Base-by-base conservation (phyloP, 2,888 invertebrate genomes). In the Spilosoma lubricipeda region DNA sequence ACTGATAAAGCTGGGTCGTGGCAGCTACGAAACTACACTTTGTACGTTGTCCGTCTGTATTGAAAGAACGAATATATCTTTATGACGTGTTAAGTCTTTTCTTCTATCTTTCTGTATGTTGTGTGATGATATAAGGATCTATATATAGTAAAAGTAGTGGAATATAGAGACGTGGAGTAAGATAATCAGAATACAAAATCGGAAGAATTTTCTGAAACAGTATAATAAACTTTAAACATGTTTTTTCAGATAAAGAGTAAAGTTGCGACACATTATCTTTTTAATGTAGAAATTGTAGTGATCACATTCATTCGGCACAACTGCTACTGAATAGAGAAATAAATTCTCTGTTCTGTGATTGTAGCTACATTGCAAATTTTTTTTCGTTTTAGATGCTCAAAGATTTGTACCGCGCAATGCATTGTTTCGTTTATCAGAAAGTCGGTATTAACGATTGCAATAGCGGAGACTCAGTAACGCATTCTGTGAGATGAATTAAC, bases 401-500 rank as follows among this genome's bases (percentile, higher is more conserved):
- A 56, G 74, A 82, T 82, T 73, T 72, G 36, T 67, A 70, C 15
- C 33, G 59, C 68, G 63, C 73, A 75, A 42, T 67, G 71, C 42
- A 70, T 64, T 69, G 65, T 59, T 72, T 70, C 39, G 39, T 39
- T 78, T 76, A 82, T 74, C 72, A 70, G 77, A 80, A 74, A 79
- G 75, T 81, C 77, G 79, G 80, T 79, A 78, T 75, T 79, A 80
- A 76, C 79, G 74, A 84, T 80, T 77, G 79, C 75, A 78, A 77
- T 75, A 72, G 76, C 75, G 80, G 78, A 76, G 80, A 79, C 86
- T 86, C 86, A 83, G 87, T 82, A 86, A 78, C 80, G 83, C 80
- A 86, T 88, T 88, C 88, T 86, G 86, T 85, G 86, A 86, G 82
- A 87, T 90, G 85, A 88, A 88, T 92, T 92, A 90, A 91, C 90